Percentiles rank a stretch among this genome's conserved stretches.
phyloP scores from a whole-genome alignment of 2,888 invertebrate genomes.

The Pantelozetes paolii region DNA sequence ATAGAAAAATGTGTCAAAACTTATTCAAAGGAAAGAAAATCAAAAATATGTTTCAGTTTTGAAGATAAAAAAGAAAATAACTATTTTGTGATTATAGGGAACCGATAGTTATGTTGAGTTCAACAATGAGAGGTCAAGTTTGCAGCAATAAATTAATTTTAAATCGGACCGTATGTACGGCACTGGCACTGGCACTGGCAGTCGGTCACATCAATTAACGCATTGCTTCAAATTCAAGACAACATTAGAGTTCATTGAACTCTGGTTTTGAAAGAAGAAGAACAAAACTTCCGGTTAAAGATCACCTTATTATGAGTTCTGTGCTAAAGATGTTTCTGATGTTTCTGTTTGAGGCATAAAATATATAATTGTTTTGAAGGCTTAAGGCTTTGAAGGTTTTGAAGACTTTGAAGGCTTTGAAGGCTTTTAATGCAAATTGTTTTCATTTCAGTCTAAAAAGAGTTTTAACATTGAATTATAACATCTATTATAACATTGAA shows the following conservation, averaged over 20 bases:
- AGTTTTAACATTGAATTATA: too few species aligned
- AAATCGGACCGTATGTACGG: slow-evolving; percentile 24
- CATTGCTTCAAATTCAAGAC: slow-evolving; percentile 3
- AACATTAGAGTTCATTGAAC: slow-evolving; percentile 24
- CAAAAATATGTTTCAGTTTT: too few species aligned
- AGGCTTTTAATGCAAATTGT: too few species aligned
- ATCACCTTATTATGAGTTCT: neutral
- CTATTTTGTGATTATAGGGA: neutral
- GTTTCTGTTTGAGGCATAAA: too few species aligned
- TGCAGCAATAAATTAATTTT: slow-evolving; percentile 15
- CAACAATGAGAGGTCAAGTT: slow-evolving; percentile 28
- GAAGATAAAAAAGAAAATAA: neutral
- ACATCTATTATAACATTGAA: too few species aligned
- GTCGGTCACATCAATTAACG: slow-evolving; percentile 25
- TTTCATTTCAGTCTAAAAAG: too few species aligned
- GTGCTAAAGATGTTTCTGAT: neutral
- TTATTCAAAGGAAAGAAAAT: too few species aligned
- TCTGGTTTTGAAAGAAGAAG: slow-evolving; percentile 15
- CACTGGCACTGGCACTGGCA: slow-evolving; percentile 5
- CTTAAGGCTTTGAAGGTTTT: too few species aligned
- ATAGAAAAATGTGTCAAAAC: too few species aligned
- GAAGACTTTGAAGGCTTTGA: too few species aligned
- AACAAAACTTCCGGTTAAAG: slow-evolving; percentile 28
- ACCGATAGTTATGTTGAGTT: neutral
- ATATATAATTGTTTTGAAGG: too few species aligned